These are phyloP conservation scores for Macropus fuliginosus DNA, from an alignment of 2,797 vertebrate genomes.

Conservation along the genomic window DNA sequence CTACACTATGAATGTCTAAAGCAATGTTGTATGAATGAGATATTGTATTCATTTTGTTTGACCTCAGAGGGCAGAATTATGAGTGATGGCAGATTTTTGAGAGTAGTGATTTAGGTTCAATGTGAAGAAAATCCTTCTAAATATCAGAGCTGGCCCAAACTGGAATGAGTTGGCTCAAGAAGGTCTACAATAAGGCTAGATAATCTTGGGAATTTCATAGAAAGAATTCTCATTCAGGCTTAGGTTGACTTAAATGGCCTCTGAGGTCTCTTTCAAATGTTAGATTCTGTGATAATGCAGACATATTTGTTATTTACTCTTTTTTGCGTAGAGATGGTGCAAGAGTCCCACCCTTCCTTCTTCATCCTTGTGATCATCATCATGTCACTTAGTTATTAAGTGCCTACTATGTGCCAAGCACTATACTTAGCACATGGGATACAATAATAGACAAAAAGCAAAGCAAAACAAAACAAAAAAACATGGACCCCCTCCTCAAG, in stretches of 20 bases:
- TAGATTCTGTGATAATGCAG: not conserved
- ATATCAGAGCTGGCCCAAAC: not conserved
- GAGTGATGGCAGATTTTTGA: not conserved
- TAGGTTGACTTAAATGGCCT: not conserved
- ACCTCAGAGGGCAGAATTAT: not conserved
- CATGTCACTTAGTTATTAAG: not conserved
- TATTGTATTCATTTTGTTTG: not conserved
- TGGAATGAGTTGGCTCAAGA: not conserved
- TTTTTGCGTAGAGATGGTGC: not conserved
- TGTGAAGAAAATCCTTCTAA: not conserved
- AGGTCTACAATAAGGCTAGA: not conserved
- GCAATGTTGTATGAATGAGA: not conserved
- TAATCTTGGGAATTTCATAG: not conserved
- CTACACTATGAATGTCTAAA: not conserved
- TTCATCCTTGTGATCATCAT: not conserved
- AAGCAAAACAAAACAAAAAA: too few relatives aligned
- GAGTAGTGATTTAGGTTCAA: not conserved
- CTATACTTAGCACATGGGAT: not conserved
- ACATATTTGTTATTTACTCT: not conserved
- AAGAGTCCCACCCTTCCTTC: not conserved
- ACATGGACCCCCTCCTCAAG: not conserved
- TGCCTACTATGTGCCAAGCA: not conserved
- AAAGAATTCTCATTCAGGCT: not conserved
- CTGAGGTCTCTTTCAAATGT: not conserved
- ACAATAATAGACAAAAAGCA: not conserved